Base-by-base conservation (phyloP, 2,888 invertebrate genomes). In the Euclidia mi region DNA sequence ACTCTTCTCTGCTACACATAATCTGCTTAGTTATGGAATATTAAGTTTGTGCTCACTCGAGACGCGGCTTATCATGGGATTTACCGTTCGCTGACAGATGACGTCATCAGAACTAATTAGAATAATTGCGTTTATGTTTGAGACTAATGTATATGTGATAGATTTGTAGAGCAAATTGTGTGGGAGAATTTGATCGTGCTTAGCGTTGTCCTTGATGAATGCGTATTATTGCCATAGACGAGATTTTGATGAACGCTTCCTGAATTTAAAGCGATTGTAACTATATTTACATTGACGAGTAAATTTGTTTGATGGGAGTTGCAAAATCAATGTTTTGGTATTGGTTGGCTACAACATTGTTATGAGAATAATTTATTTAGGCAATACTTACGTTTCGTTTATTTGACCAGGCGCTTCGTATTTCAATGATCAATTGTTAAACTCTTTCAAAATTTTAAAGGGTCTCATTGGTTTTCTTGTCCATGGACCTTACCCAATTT, bases 1-100 rank as follows among this genome's bases (percentile, higher is more conserved):
- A 44, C 43, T 58, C 48, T 46, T 71, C 65, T 63, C 55, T 15
- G n/a, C 57, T 65, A 66, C 68, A 67, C 62, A 65, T 77, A 78
- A 85, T 82, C 77, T 80, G 76, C 83, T 85, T 85, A 82, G 82
- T 79, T 81, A 79, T 78, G 80, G 79, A 79, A 81, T 83, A 85
- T 84, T 82, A 83, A 84, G 80, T 84, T 79, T 69, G 68, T 67
- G 69, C 72, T 75, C 76, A 76, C 79, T 67, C 35, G 72, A 72
- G 76, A 71, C 69, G 66, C 49, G 64, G 61, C 72, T 63, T 64
- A 72, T 68, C 71, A 55, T 52, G 46, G 17, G 32, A 61, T 59
- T 69, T 46, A 63, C 52, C 43, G 56, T 49, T 45, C 49, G 66
- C 52, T 64, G 73, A 74, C 76, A 62, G 70, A 74, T 70, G 76